phyloP scores from a whole-genome alignment of 2,113 vertebrate species.

The Nesogale talazaci region DNA sequence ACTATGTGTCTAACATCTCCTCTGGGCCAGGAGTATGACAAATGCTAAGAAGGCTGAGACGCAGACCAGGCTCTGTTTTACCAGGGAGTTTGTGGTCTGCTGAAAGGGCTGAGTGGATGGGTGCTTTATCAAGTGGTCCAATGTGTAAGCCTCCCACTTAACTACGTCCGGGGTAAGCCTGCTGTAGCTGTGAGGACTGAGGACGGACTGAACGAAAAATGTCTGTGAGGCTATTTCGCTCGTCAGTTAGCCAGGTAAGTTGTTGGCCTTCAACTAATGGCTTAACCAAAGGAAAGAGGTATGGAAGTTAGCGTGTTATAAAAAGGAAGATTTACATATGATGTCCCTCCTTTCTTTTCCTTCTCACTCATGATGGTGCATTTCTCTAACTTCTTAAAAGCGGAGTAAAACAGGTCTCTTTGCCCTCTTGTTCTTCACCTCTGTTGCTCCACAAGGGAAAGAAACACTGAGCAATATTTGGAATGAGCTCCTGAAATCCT shows the following conservation, averaged over 20 bases:
- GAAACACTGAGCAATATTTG: background rate
- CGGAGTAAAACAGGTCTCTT: background rate
- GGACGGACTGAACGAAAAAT: background rate
- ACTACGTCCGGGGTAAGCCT: background rate
- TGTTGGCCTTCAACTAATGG: background rate
- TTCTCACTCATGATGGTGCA: background rate
- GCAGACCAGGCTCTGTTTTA: background rate
- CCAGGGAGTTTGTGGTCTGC: background rate
- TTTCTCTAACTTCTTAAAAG: background rate
- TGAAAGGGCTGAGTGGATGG: background rate
- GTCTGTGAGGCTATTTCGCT: background rate
- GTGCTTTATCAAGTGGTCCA: background rate
- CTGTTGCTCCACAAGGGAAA: background rate
- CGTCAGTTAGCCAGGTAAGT: background rate
- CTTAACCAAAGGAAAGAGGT: too few species aligned
- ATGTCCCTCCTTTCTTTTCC: background rate
- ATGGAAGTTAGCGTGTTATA: too few species aligned
- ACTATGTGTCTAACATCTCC: background rate
- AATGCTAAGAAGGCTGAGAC: background rate
- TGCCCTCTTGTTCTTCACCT: background rate
- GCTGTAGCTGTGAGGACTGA: fast-evolving
- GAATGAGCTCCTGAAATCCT: background rate
- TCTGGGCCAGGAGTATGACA: background rate
- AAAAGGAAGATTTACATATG: too few species aligned
- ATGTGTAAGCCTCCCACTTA: too few species aligned